Evolutionary conservation across 2,113 vertebrate genomes (phyloP), one percentile per base, ranked within the genome.

Genomic region (Brachyistius frenatus): DNA sequence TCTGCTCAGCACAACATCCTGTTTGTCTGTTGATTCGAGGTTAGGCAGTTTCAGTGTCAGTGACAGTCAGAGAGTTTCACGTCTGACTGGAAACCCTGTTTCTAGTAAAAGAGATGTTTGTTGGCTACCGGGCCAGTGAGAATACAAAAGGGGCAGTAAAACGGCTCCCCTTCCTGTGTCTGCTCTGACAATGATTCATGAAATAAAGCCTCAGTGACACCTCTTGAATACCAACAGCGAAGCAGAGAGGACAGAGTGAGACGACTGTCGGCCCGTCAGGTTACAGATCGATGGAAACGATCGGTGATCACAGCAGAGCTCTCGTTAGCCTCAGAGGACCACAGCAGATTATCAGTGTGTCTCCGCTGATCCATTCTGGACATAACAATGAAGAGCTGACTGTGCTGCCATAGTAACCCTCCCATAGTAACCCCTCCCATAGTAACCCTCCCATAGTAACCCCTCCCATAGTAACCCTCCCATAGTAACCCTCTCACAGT

Each of bases 321-420:
- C 60, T 60, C 35, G 35, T 71, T 52, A 52, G 23, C 60, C 16
- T 4, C 0, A 3, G 23, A n/a, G 47, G n/a, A 30, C 23, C 32
- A 39, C 41, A 57, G 58, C 23, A 32, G n/a, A 55, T 66, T 13
- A 66, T 66, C 50, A 5, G 58, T 14, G 23, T 16, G 62, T 47
- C 72, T 61, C 62, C 70, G 58, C 60, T 76, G 66, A 78, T 54
- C 33, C 44, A 35, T 36, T 61, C 55, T 52, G 66, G 53, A 76
- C 66, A 86, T 78, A 70, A 76, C 80, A 55, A 72, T 76, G 61
- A 87, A 39, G 71, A 66, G 80, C 56, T 71, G 77, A 82, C 68
- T 56, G 15, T 52, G 86, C 83, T 88, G 31, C 84, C 73, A 90
- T 88, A 73, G 88, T 56, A 84, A 87, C 81, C 41, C 16, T 15